phyloP scores from a whole-genome alignment of 2,888 invertebrate genomes.

The Drosophila eohydei region DNA sequence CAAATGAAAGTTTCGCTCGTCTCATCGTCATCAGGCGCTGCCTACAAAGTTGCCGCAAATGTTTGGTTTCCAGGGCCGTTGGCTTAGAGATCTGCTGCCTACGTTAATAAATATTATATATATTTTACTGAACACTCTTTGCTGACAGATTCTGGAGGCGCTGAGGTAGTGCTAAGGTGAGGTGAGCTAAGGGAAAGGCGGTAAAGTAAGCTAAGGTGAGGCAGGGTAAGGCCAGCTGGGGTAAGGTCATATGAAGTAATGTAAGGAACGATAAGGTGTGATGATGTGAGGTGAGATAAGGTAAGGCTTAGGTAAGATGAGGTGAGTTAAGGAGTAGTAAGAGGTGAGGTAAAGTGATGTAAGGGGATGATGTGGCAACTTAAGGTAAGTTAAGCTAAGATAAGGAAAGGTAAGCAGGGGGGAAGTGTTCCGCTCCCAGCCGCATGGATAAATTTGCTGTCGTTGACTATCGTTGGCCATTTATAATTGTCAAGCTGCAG shows the following conservation, averaged over 20 bases:
- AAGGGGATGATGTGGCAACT: background rate
- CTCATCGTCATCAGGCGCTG: conserved; percentile 18
- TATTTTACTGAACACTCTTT: conserved; percentile 8
- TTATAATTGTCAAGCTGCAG: conserved; percentile 61
- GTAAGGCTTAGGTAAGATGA: background rate
- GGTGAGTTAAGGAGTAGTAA: background rate
- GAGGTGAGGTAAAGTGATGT: background rate
- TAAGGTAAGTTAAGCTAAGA: too few species aligned
- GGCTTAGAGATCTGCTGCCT: background rate
- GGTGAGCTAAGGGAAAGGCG: background rate
- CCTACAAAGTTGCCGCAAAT: conserved; percentile 31
- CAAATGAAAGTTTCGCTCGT: conserved; percentile 39
- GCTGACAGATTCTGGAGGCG: conserved; percentile 26
- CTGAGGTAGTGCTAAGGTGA: background rate
- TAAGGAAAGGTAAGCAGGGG: background rate
- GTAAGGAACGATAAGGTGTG: too few species aligned
- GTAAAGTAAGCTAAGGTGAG: background rate
- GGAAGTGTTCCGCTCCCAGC: background rate
- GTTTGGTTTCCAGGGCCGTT: background rate
- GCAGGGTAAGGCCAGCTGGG: background rate
- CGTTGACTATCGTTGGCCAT: conserved; percentile 55
- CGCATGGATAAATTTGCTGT: conserved; percentile 5
- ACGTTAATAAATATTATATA: conserved; percentile 17
- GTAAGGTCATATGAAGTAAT: background rate
- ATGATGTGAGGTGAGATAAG: background rate